Percentiles rank a stretch among this genome's conserved stretches.
Conservation (phyloP, 1,140 invertebrate species). For the Limonius californicus region DNA sequence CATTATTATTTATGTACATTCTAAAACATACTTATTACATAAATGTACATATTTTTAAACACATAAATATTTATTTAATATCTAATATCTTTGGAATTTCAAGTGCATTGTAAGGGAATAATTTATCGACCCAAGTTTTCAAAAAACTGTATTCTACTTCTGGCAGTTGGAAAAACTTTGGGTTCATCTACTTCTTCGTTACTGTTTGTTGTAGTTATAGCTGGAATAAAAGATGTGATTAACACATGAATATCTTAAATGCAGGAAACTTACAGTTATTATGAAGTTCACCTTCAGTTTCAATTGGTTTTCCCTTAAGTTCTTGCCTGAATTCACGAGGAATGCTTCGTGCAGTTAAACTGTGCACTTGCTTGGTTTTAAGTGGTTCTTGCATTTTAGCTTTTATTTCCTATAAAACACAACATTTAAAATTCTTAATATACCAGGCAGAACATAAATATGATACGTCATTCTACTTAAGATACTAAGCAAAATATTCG, state of each 20-base stretch:
- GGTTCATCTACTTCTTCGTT: neutral
- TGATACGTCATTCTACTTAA: too few species aligned
- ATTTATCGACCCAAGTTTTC: slow-evolving; percentile 22
- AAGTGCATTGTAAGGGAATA: too few species aligned
- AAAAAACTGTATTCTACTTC: slow-evolving; percentile 25
- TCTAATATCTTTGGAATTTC: slow-evolving; percentile 24
- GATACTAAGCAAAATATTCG: too few species aligned
- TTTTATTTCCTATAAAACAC: too few species aligned
- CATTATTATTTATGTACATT: slow-evolving; percentile 13
- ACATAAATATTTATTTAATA: slow-evolving; percentile 16
- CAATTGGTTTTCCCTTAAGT: slow-evolving; percentile 48
- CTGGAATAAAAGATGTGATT: neutral
- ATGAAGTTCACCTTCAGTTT: neutral
- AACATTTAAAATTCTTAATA: too few species aligned
- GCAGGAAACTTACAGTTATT: neutral
- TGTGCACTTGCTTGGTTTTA: slow-evolving; percentile 60
- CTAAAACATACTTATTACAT: neutral
- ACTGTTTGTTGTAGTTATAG: neutral
- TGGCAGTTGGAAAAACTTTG: slow-evolving; percentile 12
- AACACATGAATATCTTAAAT: neutral
- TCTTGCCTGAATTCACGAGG: slow-evolving; percentile 71
- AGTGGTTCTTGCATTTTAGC: too few species aligned
- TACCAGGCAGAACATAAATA: too few species aligned
- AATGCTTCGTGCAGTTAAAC: slow-evolving; percentile 75
- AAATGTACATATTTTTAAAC: slow-evolving; percentile 15